Evolutionary conservation across 1,140 invertebrate species (phyloP).

Genomic region (Polypedilum pembai): DNA sequence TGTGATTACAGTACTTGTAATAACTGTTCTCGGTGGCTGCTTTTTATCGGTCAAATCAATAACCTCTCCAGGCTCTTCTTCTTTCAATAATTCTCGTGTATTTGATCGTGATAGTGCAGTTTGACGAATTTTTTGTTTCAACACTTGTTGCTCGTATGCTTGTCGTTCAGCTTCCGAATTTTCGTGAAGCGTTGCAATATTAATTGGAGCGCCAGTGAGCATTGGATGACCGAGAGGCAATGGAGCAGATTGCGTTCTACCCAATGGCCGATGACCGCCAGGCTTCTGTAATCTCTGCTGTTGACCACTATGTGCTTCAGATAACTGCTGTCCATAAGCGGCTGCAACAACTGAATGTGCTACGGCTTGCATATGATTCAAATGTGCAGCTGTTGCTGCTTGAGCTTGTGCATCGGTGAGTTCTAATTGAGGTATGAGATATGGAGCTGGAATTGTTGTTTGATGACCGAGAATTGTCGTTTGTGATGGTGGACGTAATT

Average conservation of each 20-base stretch:
- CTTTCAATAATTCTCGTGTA: conserved; percentile 46
- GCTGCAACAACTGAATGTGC: conserved; percentile 30
- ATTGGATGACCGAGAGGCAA: conserved; percentile 90
- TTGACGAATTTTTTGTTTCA: conserved; percentile 77
- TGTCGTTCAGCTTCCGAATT: conserved; percentile 54
- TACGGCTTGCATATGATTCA: conserved; percentile 36
- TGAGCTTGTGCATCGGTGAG: conserved; percentile 34
- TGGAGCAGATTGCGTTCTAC: conserved; percentile 87
- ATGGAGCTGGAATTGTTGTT: conserved; percentile 37
- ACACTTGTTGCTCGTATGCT: conserved; percentile 51
- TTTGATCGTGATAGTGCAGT: conserved; percentile 70
- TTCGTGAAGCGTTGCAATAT: conserved; percentile 51
- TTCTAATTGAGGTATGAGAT: conserved; percentile 30
- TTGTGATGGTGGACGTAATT: conserved; percentile 33
- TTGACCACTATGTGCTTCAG: conserved; percentile 21
- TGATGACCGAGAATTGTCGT: conserved; percentile 33
- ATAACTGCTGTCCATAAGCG: conserved; percentile 32
- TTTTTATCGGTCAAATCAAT: conserved; percentile 72
- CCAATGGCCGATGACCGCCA: conserved; percentile 65
- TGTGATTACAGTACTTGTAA: conserved; percentile 79
- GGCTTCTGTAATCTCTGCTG: conserved; percentile 63
- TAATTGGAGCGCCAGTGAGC: conserved; percentile 54
- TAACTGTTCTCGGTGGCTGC: conserved; percentile 54
- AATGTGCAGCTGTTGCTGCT: conserved; percentile 31
- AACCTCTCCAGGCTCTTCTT: conserved; percentile 60